A percentile compares a stretch with the other conserved stretches of the same genome.
Conservation (phyloP, 1,140 invertebrate genomes). For the Lordiphosa clarofinis region DNA sequence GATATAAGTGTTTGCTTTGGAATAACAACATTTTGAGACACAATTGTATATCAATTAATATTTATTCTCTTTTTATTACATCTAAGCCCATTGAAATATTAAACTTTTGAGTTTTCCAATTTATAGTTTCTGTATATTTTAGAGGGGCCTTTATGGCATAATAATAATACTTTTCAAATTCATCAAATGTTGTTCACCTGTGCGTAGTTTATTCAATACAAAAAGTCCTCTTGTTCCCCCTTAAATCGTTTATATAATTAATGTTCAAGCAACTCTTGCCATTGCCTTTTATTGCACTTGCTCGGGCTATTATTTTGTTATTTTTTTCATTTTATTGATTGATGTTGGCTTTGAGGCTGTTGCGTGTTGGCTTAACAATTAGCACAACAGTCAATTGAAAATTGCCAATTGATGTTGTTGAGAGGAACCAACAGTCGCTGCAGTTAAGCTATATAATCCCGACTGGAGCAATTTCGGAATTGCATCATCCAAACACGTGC, state of each 20-base stretch:
- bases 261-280: neutral
- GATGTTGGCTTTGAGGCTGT: slow-evolving; percentile 24
- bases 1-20: too few species aligned
- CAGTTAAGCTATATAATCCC: slow-evolving; percentile 24
- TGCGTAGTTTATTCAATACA: neutral
- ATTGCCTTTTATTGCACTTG: slow-evolving; percentile 21
- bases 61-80: too few species aligned
- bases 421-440: slow-evolving; percentile 16
- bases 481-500: slow-evolving; percentile 51
- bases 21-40: too few species aligned
- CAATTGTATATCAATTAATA: too few species aligned
- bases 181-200: too few species aligned
- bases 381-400: slow-evolving; percentile 38
- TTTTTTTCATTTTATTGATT: slow-evolving; percentile 7
- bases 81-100: too few species aligned
- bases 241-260: slow-evolving; percentile 21
- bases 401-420: slow-evolving; percentile 31
- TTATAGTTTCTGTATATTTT: too few species aligned
- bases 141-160: too few species aligned
- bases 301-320: slow-evolving; percentile 25
- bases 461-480: slow-evolving; percentile 24
- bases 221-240: neutral
- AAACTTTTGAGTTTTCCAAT: too few species aligned
- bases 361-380: slow-evolving; percentile 65
- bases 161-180: too few species aligned